These are phyloP conservation scores for Euplagia quadripunctaria DNA, from an alignment of 2,888 invertebrate species.

Conservation along the genomic window DNA sequence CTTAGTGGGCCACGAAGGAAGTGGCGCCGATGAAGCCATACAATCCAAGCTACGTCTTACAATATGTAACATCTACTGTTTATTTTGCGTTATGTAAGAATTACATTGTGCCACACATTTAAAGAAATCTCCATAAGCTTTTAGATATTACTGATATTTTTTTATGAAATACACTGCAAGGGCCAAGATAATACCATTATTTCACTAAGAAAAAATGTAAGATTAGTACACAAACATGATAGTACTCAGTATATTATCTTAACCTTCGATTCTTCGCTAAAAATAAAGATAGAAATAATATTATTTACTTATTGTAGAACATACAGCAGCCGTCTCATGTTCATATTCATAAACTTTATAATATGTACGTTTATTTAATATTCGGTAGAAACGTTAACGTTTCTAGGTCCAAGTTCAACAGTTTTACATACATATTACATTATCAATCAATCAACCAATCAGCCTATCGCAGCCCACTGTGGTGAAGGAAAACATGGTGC, in stretches of 20 bases:
- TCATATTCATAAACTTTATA: background rate
- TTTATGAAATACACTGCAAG: too few relatives aligned
- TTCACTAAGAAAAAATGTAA: background rate
- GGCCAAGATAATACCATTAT: background rate
- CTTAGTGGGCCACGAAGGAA: conserved; percentile 42
- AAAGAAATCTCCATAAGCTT: background rate
- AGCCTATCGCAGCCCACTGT: too few relatives aligned
- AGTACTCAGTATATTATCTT: conserved; percentile 6
- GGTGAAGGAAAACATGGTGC: too few relatives aligned
- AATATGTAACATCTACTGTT: conserved; percentile 18
- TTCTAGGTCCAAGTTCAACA: too few relatives aligned
- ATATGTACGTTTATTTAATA: background rate
- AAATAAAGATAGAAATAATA: conserved; percentile 8
- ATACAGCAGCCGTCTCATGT: background rate
- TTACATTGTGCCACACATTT: background rate
- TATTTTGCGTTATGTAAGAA: background rate
- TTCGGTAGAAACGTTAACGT: background rate
- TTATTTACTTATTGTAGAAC: conserved; percentile 7
- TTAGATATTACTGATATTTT: background rate
- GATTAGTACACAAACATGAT: background rate
- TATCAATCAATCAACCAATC: too few relatives aligned
- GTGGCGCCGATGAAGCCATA: conserved; percentile 22
- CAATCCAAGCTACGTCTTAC: conserved; percentile 15
- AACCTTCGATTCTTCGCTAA: conserved; percentile 11
- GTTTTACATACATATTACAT: too few relatives aligned